Conservation (phyloP, 2,113 vertebrate genomes). For the Lepisosteus oculatus region DNA sequence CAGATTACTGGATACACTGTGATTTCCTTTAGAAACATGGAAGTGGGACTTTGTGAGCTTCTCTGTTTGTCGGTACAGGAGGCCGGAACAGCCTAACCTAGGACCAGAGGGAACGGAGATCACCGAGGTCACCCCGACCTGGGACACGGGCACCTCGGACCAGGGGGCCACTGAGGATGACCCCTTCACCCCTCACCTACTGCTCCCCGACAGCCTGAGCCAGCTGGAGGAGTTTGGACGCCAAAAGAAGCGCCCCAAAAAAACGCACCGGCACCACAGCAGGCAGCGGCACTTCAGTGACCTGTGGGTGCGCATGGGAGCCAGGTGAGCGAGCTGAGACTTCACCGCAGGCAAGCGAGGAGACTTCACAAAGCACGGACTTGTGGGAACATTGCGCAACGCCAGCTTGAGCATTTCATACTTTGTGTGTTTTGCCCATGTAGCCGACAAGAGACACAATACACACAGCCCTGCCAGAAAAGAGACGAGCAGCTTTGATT, state of each 20-base stretch:
- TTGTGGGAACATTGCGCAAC: no score
- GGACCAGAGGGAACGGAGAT: conserved; percentile 22
- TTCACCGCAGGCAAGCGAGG: no score
- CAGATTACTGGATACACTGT: no score
- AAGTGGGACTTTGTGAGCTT: no score
- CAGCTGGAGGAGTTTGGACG: conserved; percentile 95
- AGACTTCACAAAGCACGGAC: no score
- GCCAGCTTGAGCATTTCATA: no score
- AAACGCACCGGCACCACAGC: conserved; percentile 73
- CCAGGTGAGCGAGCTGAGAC: conserved; percentile 71
- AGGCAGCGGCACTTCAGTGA: conserved; percentile 90
- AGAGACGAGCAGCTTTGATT: no score
- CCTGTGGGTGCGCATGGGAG: conserved; percentile 94
- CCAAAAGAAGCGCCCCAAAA: conserved; percentile 81
- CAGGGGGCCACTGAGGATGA: conserved; percentile 58
- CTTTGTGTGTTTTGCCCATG: no score
- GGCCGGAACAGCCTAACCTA: conserved; percentile 23
- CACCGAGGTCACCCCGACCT: conserved; percentile 32
- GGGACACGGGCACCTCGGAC: conserved; percentile 40
- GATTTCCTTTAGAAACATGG: no score
- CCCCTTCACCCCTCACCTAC: conserved; percentile 79
- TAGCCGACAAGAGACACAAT: no score
- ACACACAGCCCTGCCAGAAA: no score
- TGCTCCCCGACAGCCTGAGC: conserved; percentile 91
- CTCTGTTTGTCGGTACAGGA: conserved; percentile 22